Evolutionary conservation across 2,888 invertebrate genomes (phyloP), one percentile per base, ranked within the genome.

Genomic region (Leptinotarsa peninsularis): DNA sequence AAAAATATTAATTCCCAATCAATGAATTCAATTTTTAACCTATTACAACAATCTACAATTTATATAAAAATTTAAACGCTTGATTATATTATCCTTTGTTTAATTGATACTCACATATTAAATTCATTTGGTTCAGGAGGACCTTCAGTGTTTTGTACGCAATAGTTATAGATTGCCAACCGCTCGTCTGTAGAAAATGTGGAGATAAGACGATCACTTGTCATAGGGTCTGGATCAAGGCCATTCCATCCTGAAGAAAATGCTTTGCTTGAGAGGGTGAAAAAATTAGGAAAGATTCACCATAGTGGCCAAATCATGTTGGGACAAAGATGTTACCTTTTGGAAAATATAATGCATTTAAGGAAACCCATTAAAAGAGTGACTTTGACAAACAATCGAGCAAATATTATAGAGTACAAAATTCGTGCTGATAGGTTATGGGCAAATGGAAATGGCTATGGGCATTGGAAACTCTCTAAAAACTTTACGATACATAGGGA

Each of bases 161-260:
- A 90, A 18, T 90, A 91, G 75, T 91, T 89, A 79, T 92, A 89
- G 49, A 92, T 85, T 13, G 90, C 91, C 33, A 90, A 85, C 13
- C 92, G 88, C 87, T 92, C 92, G 81, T 91, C 91, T 1, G 87
- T 75, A 0, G 91, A 89, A 87, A 89, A 92, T 10, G 89, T 87
- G 3, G 88, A 49, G 86, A 88, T 80, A 78, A 87, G 78, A 18
- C 88, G 82, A 79, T 88, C 85, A 18, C 87, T 82, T n/a, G 88
- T 88, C 82, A 84, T 84, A 43, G 88, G 88, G 82, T 88, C 87
- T 17, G 84, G 82, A 76, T 86, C 86, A 73, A 85, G 81, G 67
- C 88, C 88, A 83, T 87, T 86, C 88, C 88, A 88, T 78, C 85
- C 88, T 88, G 81, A 17, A 81, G 77, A 73, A 81, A 43, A 43